phyloP scores from a whole-genome alignment of 1,140 invertebrate genomes.

The Trachelipus rathkii region DNA sequence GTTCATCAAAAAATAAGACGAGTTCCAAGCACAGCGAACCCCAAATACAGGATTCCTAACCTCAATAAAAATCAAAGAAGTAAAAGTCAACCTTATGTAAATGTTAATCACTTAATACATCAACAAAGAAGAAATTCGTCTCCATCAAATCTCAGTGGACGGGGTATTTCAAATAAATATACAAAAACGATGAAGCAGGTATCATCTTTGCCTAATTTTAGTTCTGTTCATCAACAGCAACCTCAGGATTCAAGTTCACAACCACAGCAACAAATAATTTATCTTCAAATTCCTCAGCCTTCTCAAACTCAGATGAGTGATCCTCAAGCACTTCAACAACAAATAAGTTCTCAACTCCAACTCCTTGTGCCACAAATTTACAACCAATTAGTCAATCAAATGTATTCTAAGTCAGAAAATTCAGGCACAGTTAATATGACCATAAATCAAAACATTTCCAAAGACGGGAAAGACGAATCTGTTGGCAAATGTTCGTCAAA shows the following conservation, averaged over 20 bases:
- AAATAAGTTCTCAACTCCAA: neutral
- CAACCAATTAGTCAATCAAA: neutral
- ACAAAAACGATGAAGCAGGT: neutral
- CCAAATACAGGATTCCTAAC: neutral
- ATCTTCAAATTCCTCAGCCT: neutral
- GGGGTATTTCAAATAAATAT: neutral
- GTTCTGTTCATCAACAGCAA: neutral
- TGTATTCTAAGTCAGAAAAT: neutral
- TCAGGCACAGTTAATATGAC: neutral
- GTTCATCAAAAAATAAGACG: neutral
- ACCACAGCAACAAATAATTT: neutral
- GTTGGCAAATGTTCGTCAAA: neutral
- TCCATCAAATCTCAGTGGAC: neutral
- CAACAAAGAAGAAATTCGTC: neutral
- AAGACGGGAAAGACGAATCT: neutral
- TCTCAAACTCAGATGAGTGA: neutral
- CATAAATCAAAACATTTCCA: neutral
- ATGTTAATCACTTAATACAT: neutral
- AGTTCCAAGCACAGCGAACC: neutral
- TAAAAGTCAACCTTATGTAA: neutral
- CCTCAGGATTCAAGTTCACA: neutral
- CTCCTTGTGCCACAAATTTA: neutral
- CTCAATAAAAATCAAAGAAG: neutral
- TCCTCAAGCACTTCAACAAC: neutral
- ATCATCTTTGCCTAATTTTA: neutral